Evolutionary conservation across 2,113 vertebrate genomes (phyloP).

Genomic region (Blennius ocellaris): DNA sequence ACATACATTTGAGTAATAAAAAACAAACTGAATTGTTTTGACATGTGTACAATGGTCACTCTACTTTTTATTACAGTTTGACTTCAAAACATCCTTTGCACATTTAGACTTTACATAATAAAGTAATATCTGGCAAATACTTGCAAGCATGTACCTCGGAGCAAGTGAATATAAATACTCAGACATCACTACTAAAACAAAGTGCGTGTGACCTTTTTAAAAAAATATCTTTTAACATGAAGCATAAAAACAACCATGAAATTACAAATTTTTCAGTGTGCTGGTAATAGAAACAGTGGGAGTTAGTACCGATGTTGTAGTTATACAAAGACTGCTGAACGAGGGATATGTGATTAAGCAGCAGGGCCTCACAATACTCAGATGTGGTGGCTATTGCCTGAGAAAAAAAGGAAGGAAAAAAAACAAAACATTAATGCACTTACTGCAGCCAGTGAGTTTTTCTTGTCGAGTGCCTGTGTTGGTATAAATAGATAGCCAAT

Average conservation of each 20-base stretch:
- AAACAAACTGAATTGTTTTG: too few relatives aligned
- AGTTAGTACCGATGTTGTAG: conserved; percentile 16
- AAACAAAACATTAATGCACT: conserved; percentile 68
- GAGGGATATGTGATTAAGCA: conserved; percentile 68
- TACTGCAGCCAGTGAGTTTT: conserved; percentile 76
- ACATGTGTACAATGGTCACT: too few relatives aligned
- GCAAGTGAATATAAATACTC: conserved; percentile 8
- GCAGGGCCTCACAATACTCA: conserved; percentile 58
- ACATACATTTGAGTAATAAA: too few relatives aligned
- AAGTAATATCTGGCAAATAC: too few relatives aligned
- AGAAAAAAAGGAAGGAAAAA: conserved; percentile 17
- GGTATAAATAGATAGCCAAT: conserved; percentile 88
- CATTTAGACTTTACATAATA: too few relatives aligned
- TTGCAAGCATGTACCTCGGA: neutral
- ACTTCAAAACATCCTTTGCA: too few relatives aligned
- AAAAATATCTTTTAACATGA: neutral
- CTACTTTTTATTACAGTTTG: too few relatives aligned
- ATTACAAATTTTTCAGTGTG: conserved; percentile 27
- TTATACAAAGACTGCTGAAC: conserved; percentile 52
- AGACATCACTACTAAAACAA: conserved; percentile 17
- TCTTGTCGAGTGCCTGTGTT: conserved; percentile 70
- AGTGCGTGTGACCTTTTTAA: conserved; percentile 16
- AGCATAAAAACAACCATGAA: conserved; percentile 30
- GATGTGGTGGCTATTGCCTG: conserved; percentile 45
- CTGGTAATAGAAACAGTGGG: conserved; percentile 51